Percentiles rank a stretch among this genome's conserved stretches.
Conservation (phyloP, 2,797 vertebrate genomes). For the Spea hammondii region DNA sequence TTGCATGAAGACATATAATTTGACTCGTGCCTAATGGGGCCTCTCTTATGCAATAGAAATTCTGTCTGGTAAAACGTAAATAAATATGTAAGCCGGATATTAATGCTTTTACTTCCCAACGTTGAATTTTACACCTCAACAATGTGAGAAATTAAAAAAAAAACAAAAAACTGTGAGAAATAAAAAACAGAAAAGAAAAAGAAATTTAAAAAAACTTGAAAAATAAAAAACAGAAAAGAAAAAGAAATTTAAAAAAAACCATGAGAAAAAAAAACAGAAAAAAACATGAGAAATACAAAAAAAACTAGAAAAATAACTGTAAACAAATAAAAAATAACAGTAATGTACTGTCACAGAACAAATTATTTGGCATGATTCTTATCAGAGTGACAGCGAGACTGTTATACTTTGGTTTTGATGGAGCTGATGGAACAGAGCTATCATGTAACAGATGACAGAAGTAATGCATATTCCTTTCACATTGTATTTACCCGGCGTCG, state of each 20-base stretch:
- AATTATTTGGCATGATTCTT: not conserved
- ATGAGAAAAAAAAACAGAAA: too few relatives aligned
- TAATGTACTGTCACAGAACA: not conserved
- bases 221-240: too few relatives aligned
- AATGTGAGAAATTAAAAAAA: too few relatives aligned
- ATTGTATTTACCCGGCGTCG: not conserved
- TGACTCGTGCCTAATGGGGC: constrained; percentile 19
- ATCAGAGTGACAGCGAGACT: not conserved
- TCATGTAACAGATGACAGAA: constrained; percentile 1
- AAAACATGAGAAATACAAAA: too few relatives aligned
- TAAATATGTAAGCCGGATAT: constrained; percentile 9
- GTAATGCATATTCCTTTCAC: not conserved
- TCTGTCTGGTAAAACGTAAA: constrained; percentile 7
- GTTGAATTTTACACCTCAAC: not conserved
- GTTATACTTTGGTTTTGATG: not conserved
- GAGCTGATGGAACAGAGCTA: not conserved
- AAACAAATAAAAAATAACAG: not conserved
- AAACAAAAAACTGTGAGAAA: not conserved
- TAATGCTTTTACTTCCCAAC: not conserved
- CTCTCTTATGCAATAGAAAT: not conserved
- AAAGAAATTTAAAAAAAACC: too few relatives aligned
- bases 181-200: not conserved
- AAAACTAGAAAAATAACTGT: not conserved
- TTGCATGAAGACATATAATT: not conserved
- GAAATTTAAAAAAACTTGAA: too few relatives aligned